Evolutionary conservation across 2,113 vertebrate species (phyloP).

Genomic region (Nesogale talazaci): DNA sequence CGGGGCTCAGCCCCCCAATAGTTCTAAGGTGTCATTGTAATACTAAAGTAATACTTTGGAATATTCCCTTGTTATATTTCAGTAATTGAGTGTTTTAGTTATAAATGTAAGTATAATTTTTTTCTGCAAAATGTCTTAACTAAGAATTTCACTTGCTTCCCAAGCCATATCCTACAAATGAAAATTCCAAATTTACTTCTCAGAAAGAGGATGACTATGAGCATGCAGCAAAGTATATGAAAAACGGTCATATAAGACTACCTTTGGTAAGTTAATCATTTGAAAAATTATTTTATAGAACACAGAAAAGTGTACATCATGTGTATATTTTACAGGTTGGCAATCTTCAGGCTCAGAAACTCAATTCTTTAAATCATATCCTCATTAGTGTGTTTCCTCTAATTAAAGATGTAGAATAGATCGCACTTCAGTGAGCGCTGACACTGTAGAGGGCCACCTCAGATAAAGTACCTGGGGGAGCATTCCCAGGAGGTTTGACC

Average conservation of each 20-base stretch:
- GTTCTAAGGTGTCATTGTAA: constrained; percentile 32
- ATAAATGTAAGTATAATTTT: neutral
- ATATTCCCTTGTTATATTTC: constrained; percentile 20
- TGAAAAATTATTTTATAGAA: constrained; percentile 1
- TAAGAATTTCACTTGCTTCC: constrained; percentile 36
- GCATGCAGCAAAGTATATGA: constrained; percentile 85
- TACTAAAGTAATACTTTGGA: neutral
- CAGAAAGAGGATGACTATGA: constrained; percentile 87
- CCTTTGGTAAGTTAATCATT: constrained; percentile 84
- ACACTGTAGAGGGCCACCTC: neutral
- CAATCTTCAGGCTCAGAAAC: neutral
- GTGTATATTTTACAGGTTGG: constrained; percentile 13
- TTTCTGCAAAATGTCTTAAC: too few relatives aligned
- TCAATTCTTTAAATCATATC: neutral
- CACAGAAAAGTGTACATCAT: neutral
- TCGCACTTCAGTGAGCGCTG: neutral
- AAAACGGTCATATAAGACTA: constrained; percentile 83
- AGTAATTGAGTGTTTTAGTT: constrained; percentile 13
- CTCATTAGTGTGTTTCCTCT: neutral
- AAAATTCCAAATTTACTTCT: constrained; percentile 84
- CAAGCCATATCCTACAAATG: constrained; percentile 85
- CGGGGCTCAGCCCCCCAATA: too few relatives aligned
- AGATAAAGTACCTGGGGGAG: neutral
- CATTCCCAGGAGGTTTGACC: neutral
- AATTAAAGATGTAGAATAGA: neutral